These are phyloP conservation scores for Holacanthus passer DNA, from an alignment of 2,113 vertebrate species.

Conservation along the genomic window DNA sequence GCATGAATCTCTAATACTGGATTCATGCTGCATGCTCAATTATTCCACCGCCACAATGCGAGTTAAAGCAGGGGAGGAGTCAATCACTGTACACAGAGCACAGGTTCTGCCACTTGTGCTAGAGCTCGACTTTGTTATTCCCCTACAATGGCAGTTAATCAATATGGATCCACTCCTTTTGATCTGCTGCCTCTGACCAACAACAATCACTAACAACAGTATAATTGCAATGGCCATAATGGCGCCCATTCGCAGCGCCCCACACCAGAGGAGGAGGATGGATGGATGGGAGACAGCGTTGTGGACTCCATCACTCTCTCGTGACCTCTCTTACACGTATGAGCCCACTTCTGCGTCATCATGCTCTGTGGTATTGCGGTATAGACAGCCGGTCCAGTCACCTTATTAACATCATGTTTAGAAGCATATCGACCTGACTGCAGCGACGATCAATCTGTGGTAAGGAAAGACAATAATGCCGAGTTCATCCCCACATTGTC, in stretches of 20 bases:
- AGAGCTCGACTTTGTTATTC: conserved; percentile 50
- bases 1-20: conserved; percentile 63
- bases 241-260: conserved; percentile 31
- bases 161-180: conserved; percentile 66
- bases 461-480: conserved; percentile 64
- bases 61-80: conserved; percentile 55
- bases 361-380: conserved; percentile 43
- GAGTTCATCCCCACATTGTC: conserved; percentile 56
- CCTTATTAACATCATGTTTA: conserved; percentile 76
- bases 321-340: not conserved
- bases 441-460: conserved; percentile 75
- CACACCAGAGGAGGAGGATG: conserved; percentile 3
- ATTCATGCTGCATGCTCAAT: conserved; percentile 70
- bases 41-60: conserved; percentile 59
- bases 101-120: conserved; percentile 36
- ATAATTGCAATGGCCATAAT: conserved; percentile 64
- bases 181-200: conserved; percentile 66
- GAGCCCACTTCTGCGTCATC: conserved; percentile 27
- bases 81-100: conserved; percentile 46
- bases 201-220: conserved; percentile 66
- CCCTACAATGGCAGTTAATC: conserved; percentile 67
- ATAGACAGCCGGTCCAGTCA: conserved; percentile 46
- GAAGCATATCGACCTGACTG: conserved; percentile 72
- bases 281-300: conserved; percentile 4
- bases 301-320: not conserved